These are phyloP conservation scores for Orcinus orca DNA, from an alignment of 2,113 vertebrate species.

Conservation along the genomic window DNA sequence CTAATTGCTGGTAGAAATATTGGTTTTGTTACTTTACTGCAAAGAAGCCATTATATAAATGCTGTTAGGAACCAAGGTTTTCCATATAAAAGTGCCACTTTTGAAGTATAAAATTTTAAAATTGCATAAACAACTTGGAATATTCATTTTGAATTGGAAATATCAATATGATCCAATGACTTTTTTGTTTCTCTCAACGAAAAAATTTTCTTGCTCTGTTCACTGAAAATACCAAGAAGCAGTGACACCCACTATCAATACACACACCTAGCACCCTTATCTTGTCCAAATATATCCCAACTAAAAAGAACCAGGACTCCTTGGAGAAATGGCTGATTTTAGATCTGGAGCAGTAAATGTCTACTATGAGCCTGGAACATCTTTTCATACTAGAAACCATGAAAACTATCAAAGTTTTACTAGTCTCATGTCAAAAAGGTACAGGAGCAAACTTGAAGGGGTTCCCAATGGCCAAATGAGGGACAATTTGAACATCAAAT, in stretches of 20 bases:
- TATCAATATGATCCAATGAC: background rate
- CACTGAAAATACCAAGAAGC: background rate
- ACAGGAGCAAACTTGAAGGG: background rate
- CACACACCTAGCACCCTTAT: background rate
- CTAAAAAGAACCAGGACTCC: background rate
- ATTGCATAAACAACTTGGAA: background rate
- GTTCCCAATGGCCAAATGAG: background rate
- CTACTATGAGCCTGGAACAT: background rate
- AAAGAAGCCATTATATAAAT: background rate
- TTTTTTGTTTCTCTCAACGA: background rate
- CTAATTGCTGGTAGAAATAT: slow-evolving; percentile 39
- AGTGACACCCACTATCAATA: background rate
- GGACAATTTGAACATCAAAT: background rate
- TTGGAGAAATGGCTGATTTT: background rate
- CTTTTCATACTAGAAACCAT: background rate
- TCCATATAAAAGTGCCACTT: background rate
- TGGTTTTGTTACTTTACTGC: background rate
- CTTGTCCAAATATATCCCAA: background rate
- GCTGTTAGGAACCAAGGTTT: background rate
- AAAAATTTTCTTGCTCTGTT: background rate
- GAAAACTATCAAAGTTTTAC: background rate
- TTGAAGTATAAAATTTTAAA: background rate
- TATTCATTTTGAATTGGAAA: slow-evolving; percentile 33
- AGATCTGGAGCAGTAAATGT: background rate
- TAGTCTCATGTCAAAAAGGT: background rate